Evolutionary conservation across 2,888 invertebrate species (phyloP), one percentile per base, ranked within the genome.

Genomic region (Heliconius aoede): DNA sequence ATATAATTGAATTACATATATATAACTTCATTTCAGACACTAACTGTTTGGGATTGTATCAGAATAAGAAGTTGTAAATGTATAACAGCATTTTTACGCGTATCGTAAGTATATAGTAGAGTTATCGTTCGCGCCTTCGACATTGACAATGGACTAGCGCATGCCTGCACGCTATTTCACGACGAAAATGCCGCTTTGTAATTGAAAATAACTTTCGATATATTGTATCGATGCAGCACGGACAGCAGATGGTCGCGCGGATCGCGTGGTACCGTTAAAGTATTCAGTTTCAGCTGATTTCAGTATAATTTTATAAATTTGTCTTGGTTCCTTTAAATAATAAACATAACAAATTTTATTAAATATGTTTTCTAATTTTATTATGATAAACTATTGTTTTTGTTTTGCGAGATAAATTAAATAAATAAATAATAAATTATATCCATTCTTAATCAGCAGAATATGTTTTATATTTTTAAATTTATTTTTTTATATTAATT

Each of bases 141-240:
- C 90, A 90, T 90, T 91, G 90, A 88, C 91, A 90, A 87, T 91
- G 90, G 84, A 90, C 87, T 90, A 89, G 84, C 83, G 87, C 90
- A 85, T 89, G 87, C 84, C 83, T 86, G 87, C 91, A 92, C 91
- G 91, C 90, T 79, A 90, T 80, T 78, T 55, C 58, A 79, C 85
- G 82, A 82, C 86, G 82, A 88, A 90, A 89, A 90, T 86, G 87
- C 85, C 84, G 82, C 85, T 88, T 88, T 87, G 86, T 87, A 87
- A 89, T 89, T 90, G 88, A 86, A 89, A 89, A 90, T 87, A 86
- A 90, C 91, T 91, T 91, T 91, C 89, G 88, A 88, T 90, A 87
- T 86, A 87, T 84, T 84, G 84, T 84, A 83, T 69, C 71, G 78
- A 55, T 18, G 24, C 55, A 69, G 69, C 74, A 65, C 64, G 55